Conservation (phyloP, 2,888 invertebrate genomes). For the Mechanitis mazaeus region DNA sequence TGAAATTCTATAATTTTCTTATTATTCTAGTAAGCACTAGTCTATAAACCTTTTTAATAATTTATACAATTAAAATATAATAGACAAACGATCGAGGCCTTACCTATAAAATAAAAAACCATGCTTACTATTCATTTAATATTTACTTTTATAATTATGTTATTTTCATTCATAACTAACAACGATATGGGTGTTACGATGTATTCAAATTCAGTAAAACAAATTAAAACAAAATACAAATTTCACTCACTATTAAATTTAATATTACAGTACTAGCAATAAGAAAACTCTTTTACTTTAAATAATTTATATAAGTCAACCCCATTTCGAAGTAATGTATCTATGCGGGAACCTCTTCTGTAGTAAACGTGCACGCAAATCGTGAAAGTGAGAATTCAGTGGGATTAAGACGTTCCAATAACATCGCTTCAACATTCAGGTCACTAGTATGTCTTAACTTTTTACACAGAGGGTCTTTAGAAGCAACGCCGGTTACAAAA, state of each 20-base stretch:
- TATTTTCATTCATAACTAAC: conserved; percentile 78
- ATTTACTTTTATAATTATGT: conserved; percentile 78
- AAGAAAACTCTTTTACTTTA: conserved; percentile 67
- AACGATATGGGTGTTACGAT: conserved; percentile 77
- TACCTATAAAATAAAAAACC: conserved; percentile 60
- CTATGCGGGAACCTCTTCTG: conserved; percentile 62
- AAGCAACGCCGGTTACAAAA: conserved; percentile 76
- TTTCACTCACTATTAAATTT: conserved; percentile 77
- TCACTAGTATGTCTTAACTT: conserved; percentile 76
- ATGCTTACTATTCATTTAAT: conserved; percentile 75
- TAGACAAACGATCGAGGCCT: conserved; percentile 12
- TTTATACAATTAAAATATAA: too few species aligned
- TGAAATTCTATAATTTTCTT: too few species aligned
- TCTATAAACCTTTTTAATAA: too few species aligned
- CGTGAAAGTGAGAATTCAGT: conserved; percentile 73
- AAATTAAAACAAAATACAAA: conserved; percentile 75
- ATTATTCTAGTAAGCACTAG: too few species aligned
- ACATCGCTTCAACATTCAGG: conserved; percentile 74
- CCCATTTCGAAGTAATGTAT: conserved; percentile 65
- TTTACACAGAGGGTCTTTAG: conserved; percentile 75
- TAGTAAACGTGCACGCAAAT: conserved; percentile 69
- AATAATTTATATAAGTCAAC: conserved; percentile 74
- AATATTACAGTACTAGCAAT: conserved; percentile 74
- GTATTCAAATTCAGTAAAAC: conserved; percentile 76
- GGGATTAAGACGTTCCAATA: conserved; percentile 65